A percentile compares a stretch with the other conserved stretches of the same genome.
phyloP scores from a whole-genome alignment of 2,113 vertebrate genomes.

The Smithornis capensis region DNA sequence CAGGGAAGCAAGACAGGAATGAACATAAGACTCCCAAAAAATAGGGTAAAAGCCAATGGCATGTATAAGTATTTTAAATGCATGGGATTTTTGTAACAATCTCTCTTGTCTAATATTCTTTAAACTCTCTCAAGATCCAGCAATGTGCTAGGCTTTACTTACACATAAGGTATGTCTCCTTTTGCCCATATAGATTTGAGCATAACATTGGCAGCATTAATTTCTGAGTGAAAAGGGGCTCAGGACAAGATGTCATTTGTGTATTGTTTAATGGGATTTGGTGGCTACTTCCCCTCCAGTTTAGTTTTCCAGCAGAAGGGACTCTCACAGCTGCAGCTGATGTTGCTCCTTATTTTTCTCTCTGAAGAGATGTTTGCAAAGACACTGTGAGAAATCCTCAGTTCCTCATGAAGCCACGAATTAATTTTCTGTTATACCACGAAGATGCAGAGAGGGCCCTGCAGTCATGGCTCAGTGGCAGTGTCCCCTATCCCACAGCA shows the following conservation, averaged over 20 bases:
- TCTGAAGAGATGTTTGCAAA: not conserved
- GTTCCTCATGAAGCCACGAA: not conserved
- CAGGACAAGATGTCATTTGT: not conserved
- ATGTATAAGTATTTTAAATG: not conserved
- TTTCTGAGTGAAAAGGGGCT: not conserved
- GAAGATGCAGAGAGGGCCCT: not conserved
- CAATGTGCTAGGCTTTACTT: not conserved
- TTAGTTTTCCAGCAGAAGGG: not conserved
- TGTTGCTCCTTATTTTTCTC: not conserved
- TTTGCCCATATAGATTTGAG: not conserved
- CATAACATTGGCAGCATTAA: not conserved
- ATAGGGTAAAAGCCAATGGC: not conserved
- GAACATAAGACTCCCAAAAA: accelerated
- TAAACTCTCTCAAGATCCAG: not conserved
- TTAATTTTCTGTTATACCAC: not conserved
- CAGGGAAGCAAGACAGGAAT: not conserved
- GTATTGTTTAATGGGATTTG: not conserved
- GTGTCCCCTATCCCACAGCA: slow-evolving; percentile 4
- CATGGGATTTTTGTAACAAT: not conserved
- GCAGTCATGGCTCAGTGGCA: accelerated
- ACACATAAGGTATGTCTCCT: not conserved
- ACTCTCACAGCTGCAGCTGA: not conserved
- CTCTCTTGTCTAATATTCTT: not conserved
- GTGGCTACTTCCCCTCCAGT: not conserved
- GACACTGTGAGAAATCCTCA: not conserved